Conservation (phyloP, 2,888 invertebrate species). For the Autographa gamma region DNA sequence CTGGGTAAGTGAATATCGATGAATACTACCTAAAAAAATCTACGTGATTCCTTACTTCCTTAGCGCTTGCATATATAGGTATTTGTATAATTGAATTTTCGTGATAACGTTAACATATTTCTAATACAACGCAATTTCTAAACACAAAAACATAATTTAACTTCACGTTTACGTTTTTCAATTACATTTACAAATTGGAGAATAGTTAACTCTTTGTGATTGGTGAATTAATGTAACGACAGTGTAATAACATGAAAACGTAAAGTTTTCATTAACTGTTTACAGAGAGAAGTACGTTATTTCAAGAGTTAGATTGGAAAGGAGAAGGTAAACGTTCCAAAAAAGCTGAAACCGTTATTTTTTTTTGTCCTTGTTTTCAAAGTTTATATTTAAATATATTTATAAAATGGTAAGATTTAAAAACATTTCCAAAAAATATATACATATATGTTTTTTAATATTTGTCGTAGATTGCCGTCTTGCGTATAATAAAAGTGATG, state of each 20-base stretch:
- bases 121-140: not conserved
- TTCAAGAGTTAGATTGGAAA: not conserved
- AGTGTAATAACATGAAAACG: not conserved
- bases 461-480: not conserved
- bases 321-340: not conserved
- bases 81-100: not conserved
- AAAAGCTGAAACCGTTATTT: not conserved
- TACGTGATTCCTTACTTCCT: too few relatives aligned
- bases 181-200: conserved; percentile 10
- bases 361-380: not conserved
- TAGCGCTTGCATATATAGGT: not conserved
- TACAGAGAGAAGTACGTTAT: not conserved
- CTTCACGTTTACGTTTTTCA: not conserved
- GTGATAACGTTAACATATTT: not conserved
- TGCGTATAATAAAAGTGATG: not conserved
- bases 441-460: too few relatives aligned
- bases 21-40: too few relatives aligned
- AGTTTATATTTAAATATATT: not conserved
- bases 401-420: not conserved
- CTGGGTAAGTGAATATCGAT: too few relatives aligned
- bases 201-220: conserved; percentile 6
- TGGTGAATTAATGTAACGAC: not conserved
- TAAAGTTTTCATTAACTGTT: not conserved
- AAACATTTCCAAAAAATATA: too few relatives aligned
- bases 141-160: not conserved